phyloP scores from a whole-genome alignment of 2,797 vertebrate species.

The Anguilla megastoma region DNA sequence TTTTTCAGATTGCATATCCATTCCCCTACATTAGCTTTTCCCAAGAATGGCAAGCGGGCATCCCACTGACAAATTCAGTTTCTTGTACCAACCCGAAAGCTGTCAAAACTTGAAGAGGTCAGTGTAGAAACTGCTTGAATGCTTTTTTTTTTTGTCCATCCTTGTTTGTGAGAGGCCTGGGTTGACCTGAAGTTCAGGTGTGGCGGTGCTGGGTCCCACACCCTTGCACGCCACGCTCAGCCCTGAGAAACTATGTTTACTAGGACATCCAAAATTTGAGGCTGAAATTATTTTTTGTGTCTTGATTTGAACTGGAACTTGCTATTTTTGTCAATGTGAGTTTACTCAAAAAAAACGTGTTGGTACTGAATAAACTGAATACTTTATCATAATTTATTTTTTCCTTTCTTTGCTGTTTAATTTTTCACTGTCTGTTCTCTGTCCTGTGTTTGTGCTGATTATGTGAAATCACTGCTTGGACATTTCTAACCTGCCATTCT shows the following conservation, averaged over 20 bases:
- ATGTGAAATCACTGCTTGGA: background rate
- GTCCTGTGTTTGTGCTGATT: background rate
- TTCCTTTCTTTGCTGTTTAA: background rate
- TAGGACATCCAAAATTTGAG: conserved; percentile 64
- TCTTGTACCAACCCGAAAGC: conserved; percentile 74
- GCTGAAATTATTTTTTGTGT: conserved; percentile 12
- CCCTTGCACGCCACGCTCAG: background rate
- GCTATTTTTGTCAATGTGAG: conserved; percentile 23
- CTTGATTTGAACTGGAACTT: background rate
- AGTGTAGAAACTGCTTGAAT: conserved; percentile 52
- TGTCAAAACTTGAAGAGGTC: conserved; percentile 64
- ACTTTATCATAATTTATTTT: background rate
- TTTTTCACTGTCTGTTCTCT: background rate
- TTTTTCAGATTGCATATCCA: conserved; percentile 82
- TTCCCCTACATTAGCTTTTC: conserved; percentile 79
- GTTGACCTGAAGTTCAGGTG: conserved; percentile 10
- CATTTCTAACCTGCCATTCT: conserved; percentile 27
- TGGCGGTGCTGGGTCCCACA: background rate
- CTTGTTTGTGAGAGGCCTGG: conserved; percentile 17
- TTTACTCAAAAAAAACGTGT: background rate
- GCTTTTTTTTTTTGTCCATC: conserved; percentile 9
- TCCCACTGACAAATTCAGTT: conserved; percentile 81
- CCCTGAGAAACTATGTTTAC: conserved; percentile 63
- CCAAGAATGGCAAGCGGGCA: conserved; percentile 79
- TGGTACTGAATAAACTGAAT: conserved; percentile 39